A percentile compares a stretch with the other conserved stretches of the same genome.
These are phyloP conservation scores for Aplysina aerophoba DNA, from an alignment of 37 sponge, comb jelly and placozoan genomes.

Conservation along the genomic window DNA sequence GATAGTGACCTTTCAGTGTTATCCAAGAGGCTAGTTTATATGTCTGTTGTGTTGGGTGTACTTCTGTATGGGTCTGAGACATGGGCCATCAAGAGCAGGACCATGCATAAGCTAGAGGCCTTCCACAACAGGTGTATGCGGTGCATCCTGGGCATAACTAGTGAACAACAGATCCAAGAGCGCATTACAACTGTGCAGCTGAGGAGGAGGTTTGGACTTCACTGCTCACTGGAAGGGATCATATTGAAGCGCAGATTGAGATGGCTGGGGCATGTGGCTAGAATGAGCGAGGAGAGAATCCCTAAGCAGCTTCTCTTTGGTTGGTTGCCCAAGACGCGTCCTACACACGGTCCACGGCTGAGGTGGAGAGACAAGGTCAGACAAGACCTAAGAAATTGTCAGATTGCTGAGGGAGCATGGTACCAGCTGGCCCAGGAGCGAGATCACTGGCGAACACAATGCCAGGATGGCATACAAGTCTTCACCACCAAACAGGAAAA, in stretches of 20 bases:
- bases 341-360: no score
- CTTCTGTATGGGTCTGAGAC: slow-evolving; percentile 1
- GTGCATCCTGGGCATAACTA: neutral
- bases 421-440: no score
- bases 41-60: slow-evolving; percentile 14
- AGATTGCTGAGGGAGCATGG: no score
- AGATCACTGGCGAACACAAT: no score
- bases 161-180: neutral
- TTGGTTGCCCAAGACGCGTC: no score
- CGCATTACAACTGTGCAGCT: neutral
- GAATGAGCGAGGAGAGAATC: no score
- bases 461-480: no score
- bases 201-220: neutral
- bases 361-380: no score
- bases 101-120: neutral
- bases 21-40: slow-evolving; percentile 36
- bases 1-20: neutral
- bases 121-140: neutral
- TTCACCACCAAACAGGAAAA: no score
- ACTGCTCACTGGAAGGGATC: neutral
- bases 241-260: neutral
- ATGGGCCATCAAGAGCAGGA: neutral
- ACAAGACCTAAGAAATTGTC: no score
- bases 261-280: no score
- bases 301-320: no score